Evolutionary conservation across 2,113 vertebrate genomes (phyloP).

Genomic region (Callipepla californica): DNA sequence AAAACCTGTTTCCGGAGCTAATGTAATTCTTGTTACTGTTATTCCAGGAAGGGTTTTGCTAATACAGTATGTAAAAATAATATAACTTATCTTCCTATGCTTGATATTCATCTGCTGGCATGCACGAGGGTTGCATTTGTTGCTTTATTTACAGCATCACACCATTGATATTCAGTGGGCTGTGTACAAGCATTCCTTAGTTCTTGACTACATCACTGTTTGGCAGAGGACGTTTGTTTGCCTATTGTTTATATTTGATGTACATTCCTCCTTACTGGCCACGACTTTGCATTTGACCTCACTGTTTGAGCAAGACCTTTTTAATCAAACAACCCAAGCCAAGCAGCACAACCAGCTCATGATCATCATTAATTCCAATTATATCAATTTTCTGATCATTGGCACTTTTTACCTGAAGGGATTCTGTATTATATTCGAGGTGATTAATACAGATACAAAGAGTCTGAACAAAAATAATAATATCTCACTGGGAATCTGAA

Average conservation of each 20-base stretch:
- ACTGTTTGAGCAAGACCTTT: not conserved
- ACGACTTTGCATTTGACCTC: conserved; percentile 47
- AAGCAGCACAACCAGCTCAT: not conserved
- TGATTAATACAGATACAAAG: not conserved
- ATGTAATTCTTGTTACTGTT: not conserved
- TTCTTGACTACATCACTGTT: not conserved
- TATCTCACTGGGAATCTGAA: rapidly evolving
- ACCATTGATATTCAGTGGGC: not conserved
- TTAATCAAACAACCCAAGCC: not conserved
- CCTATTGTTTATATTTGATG: not conserved
- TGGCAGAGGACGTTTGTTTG: conserved; percentile 31
- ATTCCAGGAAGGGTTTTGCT: conserved; percentile 12
- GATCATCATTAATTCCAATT: not conserved
- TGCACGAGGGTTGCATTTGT: not conserved
- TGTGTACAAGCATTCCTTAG: not conserved
- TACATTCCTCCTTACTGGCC: not conserved
- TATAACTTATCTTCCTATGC: not conserved
- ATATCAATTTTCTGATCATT: not conserved
- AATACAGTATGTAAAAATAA: not conserved
- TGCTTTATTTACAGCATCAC: not conserved
- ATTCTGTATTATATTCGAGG: not conserved
- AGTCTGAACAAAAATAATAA: not conserved
- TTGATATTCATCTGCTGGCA: not conserved
- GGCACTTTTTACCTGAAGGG: not conserved
- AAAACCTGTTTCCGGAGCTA: not conserved